Evolutionary conservation across 2,888 invertebrate genomes (phyloP).

Genomic region (Argyresthia albistria): DNA sequence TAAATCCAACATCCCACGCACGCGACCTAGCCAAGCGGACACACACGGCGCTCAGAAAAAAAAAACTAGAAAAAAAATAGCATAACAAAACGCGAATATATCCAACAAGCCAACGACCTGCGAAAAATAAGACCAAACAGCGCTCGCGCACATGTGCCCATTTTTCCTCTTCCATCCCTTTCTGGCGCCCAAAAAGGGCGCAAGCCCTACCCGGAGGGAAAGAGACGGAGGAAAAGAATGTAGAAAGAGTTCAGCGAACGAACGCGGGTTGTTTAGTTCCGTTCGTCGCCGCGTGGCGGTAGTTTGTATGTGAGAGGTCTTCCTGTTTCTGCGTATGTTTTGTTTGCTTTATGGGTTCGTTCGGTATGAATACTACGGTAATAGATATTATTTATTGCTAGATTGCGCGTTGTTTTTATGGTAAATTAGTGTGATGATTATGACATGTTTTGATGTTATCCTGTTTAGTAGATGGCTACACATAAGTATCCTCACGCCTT

Average conservation of each 20-base stretch:
- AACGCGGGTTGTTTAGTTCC: slow-evolving; percentile 46
- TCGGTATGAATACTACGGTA: too few relatives aligned
- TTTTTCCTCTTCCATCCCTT: slow-evolving; percentile 55
- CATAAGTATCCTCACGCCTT: too few relatives aligned
- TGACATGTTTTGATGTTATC: too few relatives aligned
- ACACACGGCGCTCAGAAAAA: slow-evolving; percentile 44
- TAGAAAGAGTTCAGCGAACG: slow-evolving; percentile 51
- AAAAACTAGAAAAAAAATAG: slow-evolving; percentile 31
- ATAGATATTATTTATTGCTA: too few relatives aligned
- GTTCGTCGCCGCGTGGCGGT: slow-evolving; percentile 48
- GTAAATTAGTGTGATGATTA: too few relatives aligned
- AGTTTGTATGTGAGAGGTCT: slow-evolving; percentile 43
- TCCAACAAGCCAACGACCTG: slow-evolving; percentile 60
- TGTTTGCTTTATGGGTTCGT: too few relatives aligned
- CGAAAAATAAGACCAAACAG: slow-evolving; percentile 65
- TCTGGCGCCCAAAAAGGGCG: slow-evolving; percentile 53
- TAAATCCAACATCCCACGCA: slow-evolving; percentile 47
- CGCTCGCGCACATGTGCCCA: slow-evolving; percentile 66
- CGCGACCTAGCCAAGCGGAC: slow-evolving; percentile 54
- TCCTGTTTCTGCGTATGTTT: slow-evolving; percentile 39
- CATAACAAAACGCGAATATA: slow-evolving; percentile 41
- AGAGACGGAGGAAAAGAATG: slow-evolving; percentile 56
- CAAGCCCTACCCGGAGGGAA: slow-evolving; percentile 23
- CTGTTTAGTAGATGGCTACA: too few relatives aligned
- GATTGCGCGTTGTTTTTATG: too few relatives aligned